Evolutionary conservation across 1,140 invertebrate species (phyloP), one percentile per base, ranked within the genome.

Genomic region (Tetranychus cinnabarinus): DNA sequence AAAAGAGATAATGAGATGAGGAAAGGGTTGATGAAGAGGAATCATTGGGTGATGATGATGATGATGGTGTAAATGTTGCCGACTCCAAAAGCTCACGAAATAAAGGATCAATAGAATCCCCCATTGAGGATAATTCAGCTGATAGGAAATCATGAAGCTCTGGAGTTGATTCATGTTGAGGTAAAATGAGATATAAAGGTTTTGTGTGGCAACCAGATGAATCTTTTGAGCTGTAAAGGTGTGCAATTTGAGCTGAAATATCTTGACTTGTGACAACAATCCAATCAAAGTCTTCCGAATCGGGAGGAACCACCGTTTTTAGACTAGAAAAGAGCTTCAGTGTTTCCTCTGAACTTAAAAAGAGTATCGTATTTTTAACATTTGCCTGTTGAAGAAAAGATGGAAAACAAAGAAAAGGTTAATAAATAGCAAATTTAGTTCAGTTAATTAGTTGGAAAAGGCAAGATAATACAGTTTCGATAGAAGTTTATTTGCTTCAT

Each of bases 321-420:
- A 59, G 36, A 48, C 58, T 47, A 36, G 42, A n/a, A n/a, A 59
- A 33, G 6, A 59, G 42, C 34, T 59, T 33, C 45, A 59, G 46
- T 48, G 58, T 15, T 46, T 59, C 58, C 6, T 46, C 45, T 46
- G 58, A 31, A 59, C 36, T 59, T n/a, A 59, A 35, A 31, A 59
- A 59, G 8, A 59, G 58, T 2, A 59, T 59, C 23, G 58, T 59
- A 47, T 59, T 59, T 33, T 59, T 47, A 46, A 35, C 45, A 34
- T 46, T 23, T 45, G 6, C 15, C 7, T 45, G 39, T 7, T 12
- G 23, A 52, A 52, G n/a, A 59, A 31, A 59, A 3, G 33, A 58
- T 42, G 33, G 52, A 36, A 34, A 58, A 37, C 34, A 34, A 37
- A 46, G 33, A 58, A 58, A n/a, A n/a, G 34, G 12, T 58, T 37